Conservation (phyloP, 64 coral and sea anemone species). For the Acropora yongei region DNA sequence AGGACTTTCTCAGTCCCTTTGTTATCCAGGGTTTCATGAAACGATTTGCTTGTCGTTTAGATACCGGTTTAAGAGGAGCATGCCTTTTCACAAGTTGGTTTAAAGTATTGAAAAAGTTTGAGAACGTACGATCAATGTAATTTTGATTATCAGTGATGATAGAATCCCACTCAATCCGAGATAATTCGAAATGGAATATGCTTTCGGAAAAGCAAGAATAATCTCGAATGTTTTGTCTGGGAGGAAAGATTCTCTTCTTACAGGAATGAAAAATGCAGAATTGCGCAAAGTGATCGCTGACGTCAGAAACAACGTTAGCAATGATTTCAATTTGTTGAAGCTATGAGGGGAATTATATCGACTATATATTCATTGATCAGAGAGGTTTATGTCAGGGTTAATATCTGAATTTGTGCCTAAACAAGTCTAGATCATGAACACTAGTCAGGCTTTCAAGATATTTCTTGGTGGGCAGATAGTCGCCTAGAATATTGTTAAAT, state of each 20-base stretch:
- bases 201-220: slow-evolving; percentile 9
- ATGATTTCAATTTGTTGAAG: too few species aligned
- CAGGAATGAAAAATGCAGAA: slow-evolving; percentile 18
- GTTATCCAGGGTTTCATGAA: slow-evolving; percentile 33
- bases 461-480: too few species aligned
- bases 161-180: slow-evolving; percentile 9
- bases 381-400: too few species aligned
- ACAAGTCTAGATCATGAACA: too few species aligned
- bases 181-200: slow-evolving; percentile 27
- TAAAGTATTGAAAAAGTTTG: slow-evolving; percentile 21
- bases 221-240: slow-evolving; percentile 15
- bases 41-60: slow-evolving; percentile 16
- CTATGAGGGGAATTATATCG: too few species aligned
- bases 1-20: slow-evolving; percentile 34
- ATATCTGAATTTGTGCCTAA: too few species aligned
- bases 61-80: slow-evolving; percentile 19
- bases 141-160: neutral
- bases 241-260: neutral
- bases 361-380: too few species aligned
- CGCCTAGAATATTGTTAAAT: too few species aligned
- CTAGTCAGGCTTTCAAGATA: too few species aligned
- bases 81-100: slow-evolving; percentile 33
- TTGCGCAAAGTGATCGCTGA: slow-evolving; percentile 41
- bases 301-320: slow-evolving; percentile 27
- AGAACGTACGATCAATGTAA: slow-evolving; percentile 12